Evolutionary conservation across 2,797 vertebrate genomes (phyloP), one percentile per base, ranked within the genome.

Genomic region (Rhinella marina): DNA sequence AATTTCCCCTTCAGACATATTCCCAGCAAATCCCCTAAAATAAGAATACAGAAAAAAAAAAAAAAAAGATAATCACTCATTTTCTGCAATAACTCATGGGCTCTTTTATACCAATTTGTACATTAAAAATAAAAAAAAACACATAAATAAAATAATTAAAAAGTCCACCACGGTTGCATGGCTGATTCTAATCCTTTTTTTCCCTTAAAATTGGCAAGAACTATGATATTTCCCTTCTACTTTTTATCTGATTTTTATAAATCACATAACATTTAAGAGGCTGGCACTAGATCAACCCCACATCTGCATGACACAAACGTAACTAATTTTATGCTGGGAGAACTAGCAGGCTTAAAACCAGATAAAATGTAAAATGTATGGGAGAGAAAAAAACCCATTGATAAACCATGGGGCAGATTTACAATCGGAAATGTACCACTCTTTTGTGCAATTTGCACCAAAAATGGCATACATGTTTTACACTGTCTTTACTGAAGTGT

Each of bases 201-300:
- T 81, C 19, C 54, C 70, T 86, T 92, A 84, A 90, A 86, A 84
- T 68, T 92, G 91, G 90, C 90, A 90, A 86, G 81, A 89, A 27
- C 61, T 68, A n/a, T 8, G 25, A 89, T 89, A 90, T 90, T 90
- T 88, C 90, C 72, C 89, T 89, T 91, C 73, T 19, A 54, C 75
- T 77, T 86, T 87, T 83, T 89, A 91, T 90, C 88, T 88, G 90
- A 92, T 87, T 61, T 54, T 89, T 87, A 76, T 93, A 93, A 93
- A 92, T 90, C 89, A 92, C 90, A 91, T 90, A 88, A 92, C 90
- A 91, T 94, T 93, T 91, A 91, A 94, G 91, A 82, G 87, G 87
- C 90, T 95, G 93, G 93, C 92, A 91, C 73, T 48, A 76, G 90
- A 93, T 92, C 94, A 95, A 92, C 92, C 86, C 90, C 91, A 94